Base-by-base conservation (phyloP, 2,797 vertebrate species). In the Acomys russatus region DNA sequence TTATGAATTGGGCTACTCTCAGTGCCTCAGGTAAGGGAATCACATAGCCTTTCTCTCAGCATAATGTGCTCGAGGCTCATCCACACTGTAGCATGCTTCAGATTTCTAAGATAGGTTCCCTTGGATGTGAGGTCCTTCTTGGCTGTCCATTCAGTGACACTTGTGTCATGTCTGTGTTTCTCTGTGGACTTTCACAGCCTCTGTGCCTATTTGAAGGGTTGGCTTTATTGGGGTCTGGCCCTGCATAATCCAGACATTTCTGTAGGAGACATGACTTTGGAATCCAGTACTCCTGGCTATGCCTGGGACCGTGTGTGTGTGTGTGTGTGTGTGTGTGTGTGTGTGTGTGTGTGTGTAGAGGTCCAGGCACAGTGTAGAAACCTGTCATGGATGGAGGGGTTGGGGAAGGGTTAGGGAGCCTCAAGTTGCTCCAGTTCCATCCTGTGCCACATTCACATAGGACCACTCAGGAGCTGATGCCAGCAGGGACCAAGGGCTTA, bases 381-480 rank as follows among this genome's bases (percentile, higher is more conserved):
- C 10, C 33, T 80, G 30, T 23, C 30, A 68, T n/a, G 30, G 76
- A 86, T 4, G 17, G 4, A 88, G 44, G 44, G 44, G 44, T 44
- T 44, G 44, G 44, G 44, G 44, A 44, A 44, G 44, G 44, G 44
- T 44, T 44, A 44, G 44, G 44, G 44, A 44, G 44, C 44, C 44
- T 44, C 44, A 44, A 44, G 44, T 44, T 44, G 44, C 44, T 44
- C 44, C 44, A 44, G 44, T 44, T 44, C 44, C 44, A 44, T 44
- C 44, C 63, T 80, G 56, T 33, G n/a, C 33, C 17, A 74, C 30
- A 76, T 66, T 51, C 51, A 71, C 25, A 33, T 2, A 80, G 85
- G 89, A 91, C 92, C 82, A 23, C 88, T 94, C 54, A 88, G 92
- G 63, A 94, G 70, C 63, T 4, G 9, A 87, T 84, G 88, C 71